Evolutionary conservation across 2,797 vertebrate genomes (phyloP), one percentile per base, ranked within the genome.

Genomic region (Ficedula albicollis): DNA sequence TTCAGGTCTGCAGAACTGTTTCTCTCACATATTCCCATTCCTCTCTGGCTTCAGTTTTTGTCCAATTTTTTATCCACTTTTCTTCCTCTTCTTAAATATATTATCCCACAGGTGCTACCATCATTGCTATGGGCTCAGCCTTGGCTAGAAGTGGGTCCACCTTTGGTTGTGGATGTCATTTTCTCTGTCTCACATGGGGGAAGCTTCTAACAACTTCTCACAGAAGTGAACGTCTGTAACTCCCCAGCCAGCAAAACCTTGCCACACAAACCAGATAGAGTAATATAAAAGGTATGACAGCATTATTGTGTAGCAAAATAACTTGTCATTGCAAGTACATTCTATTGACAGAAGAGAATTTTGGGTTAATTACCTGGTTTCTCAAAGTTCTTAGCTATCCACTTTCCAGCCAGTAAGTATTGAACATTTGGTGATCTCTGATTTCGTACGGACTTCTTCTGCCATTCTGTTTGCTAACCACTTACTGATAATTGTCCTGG

Each of bases 331-430:
- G 2, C 64, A 59, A 83, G 48, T 43, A 30, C 21, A 39, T 51
- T 83, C 48, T 86, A 91, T 86, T 80, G 91, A 94, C 86, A 81
- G n/a, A 62, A 84, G 58, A 72, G 68, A 94, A 72, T 96, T 97
- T 96, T 1, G 9, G 72, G 79, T 94, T 96, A 97, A 96, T 95
- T 94, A 76, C 55, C 34, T 84, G 54, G 58, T 93, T 87, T 74
- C 74, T 97, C 70, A 73, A 70, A 85, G 63, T 78, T 95, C 73
- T 92, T 62, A 73, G 38, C 75, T 74, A 29, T 55, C 88, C 36
- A 30, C n/a, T 89, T 92, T 75, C 51, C 39, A 63, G 72, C 9
- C 54, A 32, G 59, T 36, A 74, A 56, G 46, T 84, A 94, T 60
- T 20, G 63, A 95, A 59, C 4, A 0, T 54, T 76, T 60, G 26